These are phyloP conservation scores for Macaria liturata DNA, from an alignment of 2,888 invertebrate genomes.

Conservation along the genomic window DNA sequence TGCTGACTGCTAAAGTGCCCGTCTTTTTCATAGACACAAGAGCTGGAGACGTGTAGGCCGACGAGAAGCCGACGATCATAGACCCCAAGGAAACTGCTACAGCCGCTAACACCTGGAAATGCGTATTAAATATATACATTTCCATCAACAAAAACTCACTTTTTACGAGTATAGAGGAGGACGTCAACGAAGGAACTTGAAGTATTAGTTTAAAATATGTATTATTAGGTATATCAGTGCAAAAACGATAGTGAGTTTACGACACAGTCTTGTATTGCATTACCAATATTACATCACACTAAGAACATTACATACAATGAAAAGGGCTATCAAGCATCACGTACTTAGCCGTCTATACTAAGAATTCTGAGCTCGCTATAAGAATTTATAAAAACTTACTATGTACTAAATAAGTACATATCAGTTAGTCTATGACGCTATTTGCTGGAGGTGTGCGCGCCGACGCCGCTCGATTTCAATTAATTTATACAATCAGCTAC, in stretches of 20 bases:
- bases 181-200: too few relatives aligned
- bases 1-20: slow-evolving; percentile 81
- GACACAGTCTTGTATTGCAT: slow-evolving; percentile 4
- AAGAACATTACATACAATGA: slow-evolving; percentile 1
- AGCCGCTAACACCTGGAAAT: slow-evolving; percentile 90
- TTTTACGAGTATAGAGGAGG: too few relatives aligned
- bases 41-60: slow-evolving; percentile 96
- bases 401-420: neutral
- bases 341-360: slow-evolving; percentile 14
- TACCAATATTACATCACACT: neutral
- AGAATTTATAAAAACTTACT: neutral
- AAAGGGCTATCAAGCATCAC: slow-evolving; percentile 15
- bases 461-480: slow-evolving; percentile 49
- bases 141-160: neutral
- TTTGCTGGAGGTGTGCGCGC: slow-evolving; percentile 60
- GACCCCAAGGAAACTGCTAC: slow-evolving; percentile 94
- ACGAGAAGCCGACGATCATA: slow-evolving; percentile 93
- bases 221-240: neutral
- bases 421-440: slow-evolving; percentile 46
- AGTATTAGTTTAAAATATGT: too few relatives aligned
- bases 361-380: too few relatives aligned
- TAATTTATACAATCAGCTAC: slow-evolving; percentile 73
- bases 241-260: slow-evolving; percentile 3
- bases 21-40: slow-evolving; percentile 87
- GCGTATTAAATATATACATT: slow-evolving; percentile 8